These are phyloP conservation scores for Melanotaenia boesemani DNA, from an alignment of 2,797 vertebrate genomes.

Conservation along the genomic window DNA sequence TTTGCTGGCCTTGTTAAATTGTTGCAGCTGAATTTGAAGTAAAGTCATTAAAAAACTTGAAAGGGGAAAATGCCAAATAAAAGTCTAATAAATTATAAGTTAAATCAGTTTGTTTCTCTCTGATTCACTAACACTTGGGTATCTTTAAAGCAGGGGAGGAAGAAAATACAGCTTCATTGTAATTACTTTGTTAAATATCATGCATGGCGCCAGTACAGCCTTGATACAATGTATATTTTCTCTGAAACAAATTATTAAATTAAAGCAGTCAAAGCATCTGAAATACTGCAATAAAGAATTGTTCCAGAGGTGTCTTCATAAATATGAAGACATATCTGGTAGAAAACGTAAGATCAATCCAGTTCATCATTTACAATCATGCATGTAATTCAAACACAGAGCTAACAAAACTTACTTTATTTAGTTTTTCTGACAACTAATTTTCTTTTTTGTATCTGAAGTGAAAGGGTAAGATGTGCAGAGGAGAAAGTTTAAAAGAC, in stretches of 20 bases:
- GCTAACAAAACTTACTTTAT: neutral
- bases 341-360: constrained; percentile 17
- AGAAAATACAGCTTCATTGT: neutral
- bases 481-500: constrained; percentile 65
- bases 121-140: neutral
- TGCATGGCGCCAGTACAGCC: neutral
- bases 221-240: neutral
- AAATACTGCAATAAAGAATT: neutral
- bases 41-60: neutral
- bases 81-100: neutral
- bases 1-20: neutral
- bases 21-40: neutral
- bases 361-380: constrained; percentile 34
- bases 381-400: constrained; percentile 26
- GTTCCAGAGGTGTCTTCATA: neutral
- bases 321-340: neutral
- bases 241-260: neutral
- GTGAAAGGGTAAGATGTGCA: constrained; percentile 43
- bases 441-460: constrained; percentile 48
- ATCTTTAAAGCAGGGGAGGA: neutral
- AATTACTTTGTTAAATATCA: neutral
- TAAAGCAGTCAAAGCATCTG: neutral
- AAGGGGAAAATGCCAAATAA: neutral
- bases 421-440: constrained; percentile 27
- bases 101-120: neutral